Conservation (phyloP, 1,140 invertebrate genomes). For the Bradynema listronoti region DNA sequence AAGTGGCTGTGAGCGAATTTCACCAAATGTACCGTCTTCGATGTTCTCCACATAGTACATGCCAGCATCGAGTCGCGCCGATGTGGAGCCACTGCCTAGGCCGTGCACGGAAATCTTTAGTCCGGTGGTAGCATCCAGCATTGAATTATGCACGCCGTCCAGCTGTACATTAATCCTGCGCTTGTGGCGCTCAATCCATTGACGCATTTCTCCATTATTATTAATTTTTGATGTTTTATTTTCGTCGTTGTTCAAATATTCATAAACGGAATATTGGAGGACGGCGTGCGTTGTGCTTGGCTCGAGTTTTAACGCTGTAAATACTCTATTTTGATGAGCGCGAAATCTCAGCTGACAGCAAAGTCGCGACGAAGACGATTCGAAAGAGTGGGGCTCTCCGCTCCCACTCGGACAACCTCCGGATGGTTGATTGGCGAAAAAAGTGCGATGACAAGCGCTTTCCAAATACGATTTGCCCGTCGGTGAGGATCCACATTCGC, state of each 20-base stretch:
- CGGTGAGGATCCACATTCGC: constrained; percentile 5
- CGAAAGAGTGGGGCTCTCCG: not conserved
- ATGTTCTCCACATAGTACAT: constrained; percentile 43
- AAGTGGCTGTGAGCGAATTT: constrained; percentile 28
- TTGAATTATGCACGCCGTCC: constrained; percentile 23
- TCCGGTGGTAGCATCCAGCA: constrained; percentile 12
- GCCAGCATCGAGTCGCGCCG: constrained; percentile 27
- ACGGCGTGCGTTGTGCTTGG: constrained; percentile 11
- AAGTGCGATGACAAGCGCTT: constrained; percentile 24
- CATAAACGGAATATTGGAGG: constrained; percentile 18
- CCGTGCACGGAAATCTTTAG: constrained; percentile 25
- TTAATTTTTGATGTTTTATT: too few species aligned
- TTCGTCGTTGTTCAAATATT: not conserved
- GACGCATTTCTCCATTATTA: constrained; percentile 2
- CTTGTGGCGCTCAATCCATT: constrained; percentile 19
- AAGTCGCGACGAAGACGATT: not conserved
- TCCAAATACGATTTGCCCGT: not conserved
- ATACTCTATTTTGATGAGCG: constrained; percentile 12
- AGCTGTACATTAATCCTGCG: constrained; percentile 19
- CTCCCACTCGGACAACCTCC: constrained; percentile 8
- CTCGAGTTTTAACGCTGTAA: constrained; percentile 21
- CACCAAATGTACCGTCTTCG: constrained; percentile 19
- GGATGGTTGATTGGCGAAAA: constrained; percentile 27
- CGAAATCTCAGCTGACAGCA: constrained; percentile 24
- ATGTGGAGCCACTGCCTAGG: constrained; percentile 10